phyloP scores from a whole-genome alignment of 1,140 invertebrate species.

The Lethrus apterus region DNA sequence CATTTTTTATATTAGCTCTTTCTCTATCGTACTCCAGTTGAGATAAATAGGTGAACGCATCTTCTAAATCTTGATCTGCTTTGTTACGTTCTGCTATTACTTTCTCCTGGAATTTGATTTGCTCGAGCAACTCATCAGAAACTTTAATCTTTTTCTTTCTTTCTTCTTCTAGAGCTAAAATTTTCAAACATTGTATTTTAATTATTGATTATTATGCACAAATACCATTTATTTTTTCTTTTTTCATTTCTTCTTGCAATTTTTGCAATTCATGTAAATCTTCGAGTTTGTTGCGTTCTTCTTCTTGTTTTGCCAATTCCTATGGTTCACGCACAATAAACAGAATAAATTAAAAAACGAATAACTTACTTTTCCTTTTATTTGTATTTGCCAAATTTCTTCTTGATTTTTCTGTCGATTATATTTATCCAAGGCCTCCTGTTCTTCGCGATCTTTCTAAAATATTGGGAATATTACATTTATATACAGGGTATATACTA shows the following conservation, averaged over 20 bases:
- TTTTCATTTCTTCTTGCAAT: not conserved
- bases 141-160: conserved; percentile 21
- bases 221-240: not conserved
- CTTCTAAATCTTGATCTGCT: conserved; percentile 30
- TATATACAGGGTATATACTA: not conserved
- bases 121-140: conserved; percentile 28
- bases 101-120: conserved; percentile 28
- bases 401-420: conserved; percentile 23
- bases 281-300: conserved; percentile 30
- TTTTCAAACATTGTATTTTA: not conserved
- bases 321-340: conserved; percentile 2
- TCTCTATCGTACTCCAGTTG: conserved; percentile 31
- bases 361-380: conserved; percentile 28
- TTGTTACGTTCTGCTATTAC: conserved; percentile 27
- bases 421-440: conserved; percentile 28
- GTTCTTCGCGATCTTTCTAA: conserved; percentile 32
- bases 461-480: conserved; percentile 5
- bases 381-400: conserved; percentile 31
- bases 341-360: not conserved
- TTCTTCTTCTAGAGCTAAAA: conserved; percentile 23
- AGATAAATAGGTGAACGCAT: conserved; percentile 24
- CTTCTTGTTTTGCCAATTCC: conserved; percentile 24
- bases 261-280: conserved; percentile 25
- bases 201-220: not conserved
- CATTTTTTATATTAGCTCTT: conserved; percentile 21